A percentile compares a stretch with the other conserved stretches of the same genome.
phyloP scores from a whole-genome alignment of 2,797 vertebrate genomes.

The Tragelaphus eurycerus region DNA sequence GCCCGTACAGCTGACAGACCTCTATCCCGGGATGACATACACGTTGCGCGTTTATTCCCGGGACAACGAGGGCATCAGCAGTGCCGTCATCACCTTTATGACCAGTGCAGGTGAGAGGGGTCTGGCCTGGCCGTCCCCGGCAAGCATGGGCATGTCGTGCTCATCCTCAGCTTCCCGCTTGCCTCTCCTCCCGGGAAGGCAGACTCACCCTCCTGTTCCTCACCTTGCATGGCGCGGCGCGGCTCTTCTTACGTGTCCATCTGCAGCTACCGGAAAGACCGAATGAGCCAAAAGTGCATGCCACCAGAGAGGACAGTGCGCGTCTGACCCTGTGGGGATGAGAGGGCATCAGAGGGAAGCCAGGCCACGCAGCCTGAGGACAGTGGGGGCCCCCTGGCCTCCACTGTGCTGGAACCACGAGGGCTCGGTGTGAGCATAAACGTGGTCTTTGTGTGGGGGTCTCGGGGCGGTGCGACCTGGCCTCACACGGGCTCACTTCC shows the following conservation, averaged over 20 bases:
- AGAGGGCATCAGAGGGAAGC: background rate
- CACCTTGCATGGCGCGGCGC: conserved; percentile 67
- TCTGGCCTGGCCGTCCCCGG: conserved; percentile 68
- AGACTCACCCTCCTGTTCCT: conserved; percentile 27
- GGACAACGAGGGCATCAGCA: conserved; percentile 92
- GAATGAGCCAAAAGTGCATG: conserved; percentile 9
- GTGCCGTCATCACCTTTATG: conserved; percentile 92
- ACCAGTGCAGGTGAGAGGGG: conserved; percentile 97
- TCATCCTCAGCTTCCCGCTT: conserved; percentile 62
- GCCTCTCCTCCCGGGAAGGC: conserved; percentile 51
- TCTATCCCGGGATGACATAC: conserved; percentile 94
- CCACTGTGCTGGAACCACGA: background rate
- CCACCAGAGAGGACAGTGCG: background rate
- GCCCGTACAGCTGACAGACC: conserved; percentile 91
- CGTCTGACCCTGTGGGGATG: background rate
- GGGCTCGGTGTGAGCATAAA: background rate
- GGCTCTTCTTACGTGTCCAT: background rate
- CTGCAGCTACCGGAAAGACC: background rate
- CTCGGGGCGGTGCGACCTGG: background rate
- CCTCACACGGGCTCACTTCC: background rate
- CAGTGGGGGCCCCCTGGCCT: background rate
- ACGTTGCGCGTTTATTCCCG: conserved; percentile 95
- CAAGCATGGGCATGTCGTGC: conserved; percentile 62
- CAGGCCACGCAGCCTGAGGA: conserved; percentile 28
- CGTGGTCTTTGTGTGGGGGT: accelerated